phyloP scores from a whole-genome alignment of 2,888 invertebrate species.

The Drosophila imparisetae region DNA sequence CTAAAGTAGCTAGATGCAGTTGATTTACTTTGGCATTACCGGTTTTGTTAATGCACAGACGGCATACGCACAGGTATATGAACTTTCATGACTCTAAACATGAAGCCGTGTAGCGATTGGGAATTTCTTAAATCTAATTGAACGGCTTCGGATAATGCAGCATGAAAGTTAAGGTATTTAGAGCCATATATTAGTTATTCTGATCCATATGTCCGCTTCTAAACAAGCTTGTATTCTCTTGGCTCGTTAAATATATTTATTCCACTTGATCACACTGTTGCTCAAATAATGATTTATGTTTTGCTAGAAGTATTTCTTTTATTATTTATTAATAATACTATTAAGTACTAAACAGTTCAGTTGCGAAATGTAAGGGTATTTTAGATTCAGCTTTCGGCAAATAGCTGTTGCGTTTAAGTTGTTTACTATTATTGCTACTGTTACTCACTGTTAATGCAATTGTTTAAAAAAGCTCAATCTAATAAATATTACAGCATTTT shows the following conservation, averaged over 20 bases:
- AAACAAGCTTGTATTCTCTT: neutral
- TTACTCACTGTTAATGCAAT: neutral
- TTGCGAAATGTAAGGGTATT: neutral
- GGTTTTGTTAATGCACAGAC: conserved; percentile 38
- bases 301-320: neutral
- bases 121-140: conserved; percentile 37
- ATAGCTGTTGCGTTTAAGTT: neutral
- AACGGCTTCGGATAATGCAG: neutral
- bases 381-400: neutral
- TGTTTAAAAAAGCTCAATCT: neutral
- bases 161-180: neutral
- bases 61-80: neutral
- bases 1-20: conserved; percentile 7
- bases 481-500: neutral
- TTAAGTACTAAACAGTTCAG: neutral
- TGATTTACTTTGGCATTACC: conserved; percentile 33
- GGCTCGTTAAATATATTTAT: too few relatives aligned
- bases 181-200: neutral
- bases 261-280: too few relatives aligned
- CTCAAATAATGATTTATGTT: neutral
- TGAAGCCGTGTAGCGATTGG: conserved; percentile 32
- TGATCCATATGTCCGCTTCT: neutral
- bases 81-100: conserved; percentile 15
- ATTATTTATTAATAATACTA: neutral
- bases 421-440: too few relatives aligned